Conservation (phyloP, 2,888 invertebrate genomes). For the Cephus pygmeus region DNA sequence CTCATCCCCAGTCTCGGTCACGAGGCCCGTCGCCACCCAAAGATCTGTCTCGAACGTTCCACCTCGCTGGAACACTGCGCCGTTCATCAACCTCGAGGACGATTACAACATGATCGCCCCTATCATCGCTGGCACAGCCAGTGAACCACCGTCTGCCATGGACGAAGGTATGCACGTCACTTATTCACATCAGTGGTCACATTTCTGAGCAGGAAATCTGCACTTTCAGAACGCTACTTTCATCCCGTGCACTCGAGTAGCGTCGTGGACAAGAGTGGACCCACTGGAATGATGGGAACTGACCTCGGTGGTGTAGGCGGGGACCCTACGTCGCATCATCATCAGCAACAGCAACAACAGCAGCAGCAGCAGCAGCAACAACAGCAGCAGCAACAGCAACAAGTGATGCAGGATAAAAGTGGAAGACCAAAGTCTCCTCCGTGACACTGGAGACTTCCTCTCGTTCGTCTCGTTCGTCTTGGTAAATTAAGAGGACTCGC, state of each 20-base stretch:
- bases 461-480: constrained; percentile 8
- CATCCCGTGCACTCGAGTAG: constrained; percentile 70
- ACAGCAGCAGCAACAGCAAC: constrained; percentile 47
- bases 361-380: constrained; percentile 22
- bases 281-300: constrained; percentile 56
- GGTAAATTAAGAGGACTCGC: too few relatives aligned
- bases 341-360: constrained; percentile 45
- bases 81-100: constrained; percentile 91
- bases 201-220: not conserved
- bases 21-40: constrained; percentile 78
- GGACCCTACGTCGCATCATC: constrained; percentile 58
- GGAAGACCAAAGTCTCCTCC: constrained; percentile 63
- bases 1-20: constrained; percentile 75
- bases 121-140: constrained; percentile 70
- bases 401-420: constrained; percentile 62
- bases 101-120: constrained; percentile 95
- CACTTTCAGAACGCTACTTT: constrained; percentile 69
- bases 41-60: constrained; percentile 67
- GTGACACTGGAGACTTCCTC: constrained; percentile 57
- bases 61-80: constrained; percentile 85
- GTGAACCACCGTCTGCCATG: constrained; percentile 59
- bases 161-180: constrained; percentile 56
- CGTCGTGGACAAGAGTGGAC: constrained; percentile 67
- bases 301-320: constrained; percentile 55
- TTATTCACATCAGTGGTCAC: not conserved